Base-by-base conservation (phyloP, 2,113 vertebrate species). In the Mugil cephalus region DNA sequence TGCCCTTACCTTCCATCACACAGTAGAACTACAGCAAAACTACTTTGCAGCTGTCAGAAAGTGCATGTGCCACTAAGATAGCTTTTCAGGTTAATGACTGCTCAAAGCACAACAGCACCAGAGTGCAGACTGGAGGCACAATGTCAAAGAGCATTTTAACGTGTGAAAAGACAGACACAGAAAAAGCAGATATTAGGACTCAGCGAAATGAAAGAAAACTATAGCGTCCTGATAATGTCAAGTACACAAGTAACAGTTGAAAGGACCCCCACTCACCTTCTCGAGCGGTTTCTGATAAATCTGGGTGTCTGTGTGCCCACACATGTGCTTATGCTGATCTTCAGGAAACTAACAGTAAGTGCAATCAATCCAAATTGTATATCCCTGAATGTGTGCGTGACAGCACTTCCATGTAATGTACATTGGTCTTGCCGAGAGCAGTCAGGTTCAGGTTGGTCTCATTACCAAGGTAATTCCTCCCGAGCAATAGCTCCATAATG, bases 391-490 rank as follows among this genome's bases (percentile, higher is more conserved):
- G 60, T 54, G 76, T 77, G 71, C 60, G 50, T 66, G n/a, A 52
- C 43, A 36, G 54, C 70, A 77, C 64, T 80, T 24, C 58, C 18
- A n/a, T 77, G 60, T 84, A 74, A 80, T 75, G 52, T 83, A 78
- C 30, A 36, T 74, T 55, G 50, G 63, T 74, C 65, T 81, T 19
- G 77, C 88, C 45, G 51, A 61, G 10, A 86, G 88, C 90, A 74
- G 55, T 77, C 72, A 78, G 73, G 84, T 88, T 91, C 92, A 92
- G 88, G 91, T 94, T 89, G 87, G 90, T 92, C 90, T 94, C 91
- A 93, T 94, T 95, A 93, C 80, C 55, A 72, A 83, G 87, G 90
- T 93, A 92, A 93, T 95, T 94, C 92, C 88, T 92, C 88, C 18
- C 47, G 84, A 88, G 88, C 84, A 90, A 93, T 83, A 82, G 83